Percentiles rank a stretch among this genome's conserved stretches.
Conservation (phyloP, 2,113 vertebrate genomes). For the Cyanoliseus patagonus region DNA sequence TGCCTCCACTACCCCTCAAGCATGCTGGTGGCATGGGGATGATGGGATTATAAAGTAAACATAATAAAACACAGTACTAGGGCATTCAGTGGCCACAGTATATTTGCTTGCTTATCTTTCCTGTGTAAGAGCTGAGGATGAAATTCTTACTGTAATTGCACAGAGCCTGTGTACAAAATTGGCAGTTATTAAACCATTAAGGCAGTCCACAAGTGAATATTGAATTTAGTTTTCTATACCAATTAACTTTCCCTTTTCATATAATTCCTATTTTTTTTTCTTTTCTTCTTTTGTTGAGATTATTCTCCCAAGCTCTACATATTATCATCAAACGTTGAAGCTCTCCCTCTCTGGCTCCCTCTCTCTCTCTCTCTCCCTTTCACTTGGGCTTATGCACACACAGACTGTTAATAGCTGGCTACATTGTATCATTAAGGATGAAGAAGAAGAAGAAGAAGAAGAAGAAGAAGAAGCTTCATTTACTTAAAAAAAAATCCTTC, state of each 20-base stretch:
- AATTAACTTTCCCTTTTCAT: constrained; percentile 60
- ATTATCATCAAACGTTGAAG: constrained; percentile 63
- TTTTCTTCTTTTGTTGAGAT: not conserved
- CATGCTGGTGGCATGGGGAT: constrained; percentile 72
- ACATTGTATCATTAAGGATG: constrained; percentile 35
- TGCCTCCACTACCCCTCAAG: constrained; percentile 77
- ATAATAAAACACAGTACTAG: constrained; percentile 76
- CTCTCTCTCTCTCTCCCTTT: not conserved
- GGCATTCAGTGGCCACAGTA: constrained; percentile 64
- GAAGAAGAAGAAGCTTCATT: not conserved
- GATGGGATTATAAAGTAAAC: constrained; percentile 81
- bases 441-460: not conserved
- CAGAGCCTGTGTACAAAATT: constrained; percentile 46
- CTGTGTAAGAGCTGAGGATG: constrained; percentile 27
- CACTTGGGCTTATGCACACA: not conserved
- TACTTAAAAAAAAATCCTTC: not conserved
- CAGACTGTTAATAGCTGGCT: constrained; percentile 24
- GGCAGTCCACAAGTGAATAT: constrained; percentile 38
- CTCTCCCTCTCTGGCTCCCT: not conserved
- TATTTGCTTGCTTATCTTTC: constrained; percentile 69
- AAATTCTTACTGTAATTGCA: constrained; percentile 64
- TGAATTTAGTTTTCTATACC: constrained; percentile 51
- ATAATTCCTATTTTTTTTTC: not conserved
- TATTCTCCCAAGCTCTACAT: constrained; percentile 20
- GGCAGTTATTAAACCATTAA: constrained; percentile 72